Base-by-base conservation (phyloP, 2,797 vertebrate species). In the Sebastes vulpes region DNA sequence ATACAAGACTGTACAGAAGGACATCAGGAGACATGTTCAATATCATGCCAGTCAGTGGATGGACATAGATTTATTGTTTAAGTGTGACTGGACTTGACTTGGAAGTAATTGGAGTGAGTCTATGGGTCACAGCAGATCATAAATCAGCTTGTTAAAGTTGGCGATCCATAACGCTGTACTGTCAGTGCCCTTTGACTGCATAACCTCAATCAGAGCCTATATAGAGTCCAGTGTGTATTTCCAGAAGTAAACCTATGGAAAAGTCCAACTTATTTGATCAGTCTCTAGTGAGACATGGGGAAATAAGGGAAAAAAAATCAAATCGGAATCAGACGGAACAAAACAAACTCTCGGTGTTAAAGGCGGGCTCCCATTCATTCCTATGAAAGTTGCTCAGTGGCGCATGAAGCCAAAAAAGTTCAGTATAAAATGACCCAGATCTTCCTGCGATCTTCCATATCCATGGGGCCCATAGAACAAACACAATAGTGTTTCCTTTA, bases 61-160 rank as follows among this genome's bases (percentile, higher is more conserved):
- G 12, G 72, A 68, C 70, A 72, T 77, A 35, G 79, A 91, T 90
- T 85, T 87, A 91, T 80, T 71, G 77, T 80, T 66, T 16, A 77
- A 71, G 58, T 59, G 67, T 77, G 73, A 79, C 81, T 42, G 64
- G 65, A 75, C 60, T 66, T 84, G 82, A 91, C 77, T 83, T 68
- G 48, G 65, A 58, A 66, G 57, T 89, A 93, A 92, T 90, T 87
- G 79, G 67, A 84, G 81, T 71, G 67, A 85, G 84, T 86, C 80
- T 63, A 29, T 65, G 77, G 78, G 87, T 87, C 80, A 79, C 60
- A 60, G 78, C 75, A 54, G 75, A 79, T 85, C 67, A 42, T 85
- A 86, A 82, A 92, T 93, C 83, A 82, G 50, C 84, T 70, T 76
- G 69, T 87, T 81, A 87, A 83, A 85, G 69, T 50, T 75, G 80